Base-by-base conservation (phyloP, 2,888 invertebrate species). In the Gryllus longicercus region DNA sequence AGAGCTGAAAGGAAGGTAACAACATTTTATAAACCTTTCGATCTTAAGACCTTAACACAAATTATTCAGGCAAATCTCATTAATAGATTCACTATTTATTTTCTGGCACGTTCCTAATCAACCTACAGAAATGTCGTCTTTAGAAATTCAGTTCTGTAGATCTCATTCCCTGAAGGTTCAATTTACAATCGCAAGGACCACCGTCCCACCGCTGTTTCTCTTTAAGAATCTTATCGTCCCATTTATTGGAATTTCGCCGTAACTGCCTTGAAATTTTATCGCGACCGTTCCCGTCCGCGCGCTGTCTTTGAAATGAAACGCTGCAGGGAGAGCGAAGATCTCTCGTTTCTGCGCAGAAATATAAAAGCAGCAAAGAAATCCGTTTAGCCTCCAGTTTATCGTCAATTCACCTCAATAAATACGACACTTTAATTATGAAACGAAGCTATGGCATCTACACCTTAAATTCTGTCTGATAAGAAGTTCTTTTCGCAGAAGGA, bases 171-270 rank as follows among this genome's bases (percentile, higher is more conserved):
- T 38, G 38, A 38, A 38, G 38, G 38, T 38, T 38, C 38, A 38
- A 63, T 63, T 63, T 63, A 63, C 63, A 63, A 63, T 63, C 63
- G 16, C 14, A 63, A 63, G 63, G 14, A 14, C n/a, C 16, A 14
- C 63, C n/a, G 16, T 63, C n/a, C 63, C 16, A 14, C 16, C 14
- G 63, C 16, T 5, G n/a, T 63, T 63, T 63, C 63, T 63, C 63
- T 63, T n/a, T n/a, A 63, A 63, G 63, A 63, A 63, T n/a, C 63
- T 63, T 63, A 63, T 63, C 63, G 63, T 63, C 63, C n/a, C 63
- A 63, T 63, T 63, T 63, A 63, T 63, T 63, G 63, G 63, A 63
- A 63, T 63, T 63, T 63, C 63, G 63, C 63, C n/a, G 16, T 63
- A 63, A 63, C 63, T 63, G 63, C 16, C 63, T 63, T n/a, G 63